Percentiles rank a stretch among this genome's conserved stretches.
Evolutionary conservation across 2,113 vertebrate species (phyloP).

Genomic region (Lota lota): DNA sequence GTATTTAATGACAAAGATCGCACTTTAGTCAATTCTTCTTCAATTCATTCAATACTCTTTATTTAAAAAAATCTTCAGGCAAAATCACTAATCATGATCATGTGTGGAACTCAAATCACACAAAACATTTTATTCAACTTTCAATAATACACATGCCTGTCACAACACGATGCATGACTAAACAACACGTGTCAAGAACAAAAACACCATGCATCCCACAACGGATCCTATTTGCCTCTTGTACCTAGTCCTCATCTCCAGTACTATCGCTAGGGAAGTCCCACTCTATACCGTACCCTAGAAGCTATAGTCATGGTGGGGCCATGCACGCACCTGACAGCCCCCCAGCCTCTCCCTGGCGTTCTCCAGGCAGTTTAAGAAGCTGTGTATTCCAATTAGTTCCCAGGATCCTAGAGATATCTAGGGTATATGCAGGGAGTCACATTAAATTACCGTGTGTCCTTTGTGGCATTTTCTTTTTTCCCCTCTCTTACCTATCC

Average conservation of each 20-base stretch:
- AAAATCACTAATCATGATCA: no score
- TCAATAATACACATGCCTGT: slow-evolving; percentile 11
- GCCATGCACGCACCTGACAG: slow-evolving; percentile 42
- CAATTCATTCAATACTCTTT: no score
- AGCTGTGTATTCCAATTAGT: slow-evolving; percentile 73
- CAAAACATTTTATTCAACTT: no score
- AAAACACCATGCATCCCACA: slow-evolving; percentile 5
- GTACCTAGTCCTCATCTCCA: slow-evolving; percentile 53
- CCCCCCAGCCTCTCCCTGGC: slow-evolving; percentile 49
- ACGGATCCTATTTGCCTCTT: slow-evolving; percentile 38
- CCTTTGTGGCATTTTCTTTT: slow-evolving; percentile 63
- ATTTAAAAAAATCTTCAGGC: no score
- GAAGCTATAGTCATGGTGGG: no score
- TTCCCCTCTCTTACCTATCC: slow-evolving; percentile 74
- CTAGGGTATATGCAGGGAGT: slow-evolving; percentile 66
- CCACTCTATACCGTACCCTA: slow-evolving; percentile 18
- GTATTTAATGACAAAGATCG: no score
- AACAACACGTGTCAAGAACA: neutral
- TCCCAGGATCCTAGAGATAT: slow-evolving; percentile 54
- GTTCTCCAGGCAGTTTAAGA: slow-evolving; percentile 55
- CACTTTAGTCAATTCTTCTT: no score
- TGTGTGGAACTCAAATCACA: no score
- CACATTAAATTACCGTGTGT: slow-evolving; percentile 70
- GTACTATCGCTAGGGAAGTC: slow-evolving; percentile 43
- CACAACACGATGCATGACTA: slow-evolving; percentile 7